Conservation (phyloP, 2,797 vertebrate species). For the Thripadectes ignobilis region DNA sequence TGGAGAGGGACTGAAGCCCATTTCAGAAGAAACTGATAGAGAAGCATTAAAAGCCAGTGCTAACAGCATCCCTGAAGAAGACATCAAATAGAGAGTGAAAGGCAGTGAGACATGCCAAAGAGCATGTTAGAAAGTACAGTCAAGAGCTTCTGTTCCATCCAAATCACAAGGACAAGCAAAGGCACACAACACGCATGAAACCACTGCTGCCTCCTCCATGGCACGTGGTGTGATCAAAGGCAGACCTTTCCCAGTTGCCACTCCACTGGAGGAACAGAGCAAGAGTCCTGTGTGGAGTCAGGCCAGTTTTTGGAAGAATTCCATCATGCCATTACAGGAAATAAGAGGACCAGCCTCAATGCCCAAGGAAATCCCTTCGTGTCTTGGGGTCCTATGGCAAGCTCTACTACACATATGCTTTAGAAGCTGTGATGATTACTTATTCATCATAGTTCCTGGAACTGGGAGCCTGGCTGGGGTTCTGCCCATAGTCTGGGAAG, state of each 20-base stretch:
- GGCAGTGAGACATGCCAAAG: neutral
- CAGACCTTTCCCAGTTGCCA: neutral
- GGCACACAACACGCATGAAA: neutral
- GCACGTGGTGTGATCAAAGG: neutral
- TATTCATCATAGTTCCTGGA: neutral
- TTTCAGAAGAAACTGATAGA: neutral
- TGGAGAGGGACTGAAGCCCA: neutral
- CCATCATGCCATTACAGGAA: neutral
- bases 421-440: neutral
- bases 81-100: fast-evolving
- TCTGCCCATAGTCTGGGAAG: neutral
- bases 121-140: neutral
- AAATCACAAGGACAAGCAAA: neutral
- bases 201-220: neutral
- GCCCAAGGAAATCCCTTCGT: neutral
- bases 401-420: neutral
- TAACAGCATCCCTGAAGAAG: neutral
- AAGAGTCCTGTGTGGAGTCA: neutral
- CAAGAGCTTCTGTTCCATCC: neutral
- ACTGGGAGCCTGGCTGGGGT: neutral
- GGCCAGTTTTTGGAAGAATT: neutral
- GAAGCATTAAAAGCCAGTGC: neutral
- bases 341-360: neutral
- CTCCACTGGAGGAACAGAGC: neutral
- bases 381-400: neutral